Base-by-base conservation (phyloP, 2,888 invertebrate species). In the Drosophila hawaiiensis region DNA sequence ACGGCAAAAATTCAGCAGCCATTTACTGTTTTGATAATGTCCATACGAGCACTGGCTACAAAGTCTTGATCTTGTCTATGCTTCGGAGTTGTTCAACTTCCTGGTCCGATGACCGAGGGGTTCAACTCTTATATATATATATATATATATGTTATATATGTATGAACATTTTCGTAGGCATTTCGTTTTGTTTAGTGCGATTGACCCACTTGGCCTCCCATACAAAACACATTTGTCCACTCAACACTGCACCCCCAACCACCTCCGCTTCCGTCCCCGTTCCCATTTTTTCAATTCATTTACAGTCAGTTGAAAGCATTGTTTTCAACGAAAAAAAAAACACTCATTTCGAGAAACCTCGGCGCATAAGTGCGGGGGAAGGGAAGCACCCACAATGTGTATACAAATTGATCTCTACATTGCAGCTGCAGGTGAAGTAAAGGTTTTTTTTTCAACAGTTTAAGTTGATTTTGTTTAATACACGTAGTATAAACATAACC, bases 11-110 rank as follows among this genome's bases (percentile, higher is more conserved):
- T 62, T 52, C 76, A 71, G 54, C 75, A 72, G 56, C 63, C 63
- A 68, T 80, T 78, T 78, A 75, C 83, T 73, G 70, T 83, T 86
- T 89, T 76, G 84, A 83, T 85, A 84, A 68, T 68, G 68, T 66
- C 69, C 31, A 68, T 39, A 58, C 39, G 28, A 55, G 28, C 37
- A 55, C 37, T 37, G 52, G 65, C 58, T 60, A n/a, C n/a, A 33
- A 33, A 35, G 22, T 33, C 53, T 63, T 78, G 81, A 80, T 83
- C 73, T 78, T 83, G 83, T 76, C 85, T 76, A 66, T 53, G 87
- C 82, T 84, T 73, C 72, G 75, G 61, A 66, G 68, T 68, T 49
- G 59, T 68, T 85, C 74, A 73, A 80, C 83, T 88, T 85, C 83
- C 86, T 90, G 90, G 76, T 90, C 41, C 63, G 39, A 22, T 29